Percentiles rank a stretch among this genome's conserved stretches.
These are phyloP conservation scores for Entomobrya proxima DNA, from an alignment of 2,888 invertebrate species.

Conservation along the genomic window DNA sequence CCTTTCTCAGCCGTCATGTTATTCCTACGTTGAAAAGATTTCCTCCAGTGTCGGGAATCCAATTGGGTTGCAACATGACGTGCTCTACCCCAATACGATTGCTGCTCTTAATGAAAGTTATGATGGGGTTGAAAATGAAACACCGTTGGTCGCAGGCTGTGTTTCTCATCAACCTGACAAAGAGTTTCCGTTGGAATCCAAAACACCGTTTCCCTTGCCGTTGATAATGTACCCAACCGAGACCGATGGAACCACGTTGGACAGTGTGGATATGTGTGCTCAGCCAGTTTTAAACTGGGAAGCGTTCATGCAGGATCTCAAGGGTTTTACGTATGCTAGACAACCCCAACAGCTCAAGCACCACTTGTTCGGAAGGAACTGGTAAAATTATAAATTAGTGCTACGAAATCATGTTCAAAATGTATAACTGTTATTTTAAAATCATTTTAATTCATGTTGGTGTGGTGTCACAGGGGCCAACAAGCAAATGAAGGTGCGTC, in stretches of 20 bases:
- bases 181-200: constrained; percentile 70
- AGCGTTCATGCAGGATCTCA: constrained; percentile 53
- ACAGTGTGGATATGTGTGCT: constrained; percentile 71
- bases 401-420: too few relatives aligned
- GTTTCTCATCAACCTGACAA: constrained; percentile 69
- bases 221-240: constrained; percentile 68
- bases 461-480: too few relatives aligned
- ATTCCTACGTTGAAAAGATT: constrained; percentile 58
- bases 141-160: constrained; percentile 64
- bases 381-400: too few relatives aligned
- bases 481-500: too few relatives aligned
- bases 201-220: constrained; percentile 66
- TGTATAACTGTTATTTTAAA: too few relatives aligned
- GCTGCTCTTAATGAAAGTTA: constrained; percentile 38
- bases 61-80: constrained; percentile 68
- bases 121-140: neutral
- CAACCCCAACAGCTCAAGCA: too few relatives aligned
- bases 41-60: constrained; percentile 59
- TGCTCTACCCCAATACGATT: constrained; percentile 71
- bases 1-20: constrained; percentile 19
- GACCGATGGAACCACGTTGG: constrained; percentile 18
- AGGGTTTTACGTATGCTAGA: neutral
- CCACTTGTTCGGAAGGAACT: too few relatives aligned
- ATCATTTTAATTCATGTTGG: too few relatives aligned
- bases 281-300: constrained; percentile 74